Percentiles rank a stretch among this genome's conserved stretches.
Evolutionary conservation across 2,888 invertebrate genomes (phyloP).

Genomic region (Tholera decimalis): DNA sequence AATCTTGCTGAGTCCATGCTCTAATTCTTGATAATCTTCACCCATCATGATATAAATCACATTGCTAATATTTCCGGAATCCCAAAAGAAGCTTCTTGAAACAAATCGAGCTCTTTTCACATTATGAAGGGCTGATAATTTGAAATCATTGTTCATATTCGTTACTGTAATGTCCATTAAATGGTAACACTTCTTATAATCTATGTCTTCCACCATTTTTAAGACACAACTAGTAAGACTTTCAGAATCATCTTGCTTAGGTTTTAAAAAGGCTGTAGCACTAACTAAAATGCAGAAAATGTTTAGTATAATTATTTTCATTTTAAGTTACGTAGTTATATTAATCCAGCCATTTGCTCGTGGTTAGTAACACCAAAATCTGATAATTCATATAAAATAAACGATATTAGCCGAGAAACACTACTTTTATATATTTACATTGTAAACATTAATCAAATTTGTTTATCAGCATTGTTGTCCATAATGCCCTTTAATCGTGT

Average conservation of each 20-base stretch:
- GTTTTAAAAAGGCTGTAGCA: slow-evolving; percentile 22
- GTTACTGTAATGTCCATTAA: slow-evolving; percentile 64
- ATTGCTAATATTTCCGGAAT: slow-evolving; percentile 55
- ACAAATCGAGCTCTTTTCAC: slow-evolving; percentile 60
- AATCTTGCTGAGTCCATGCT: slow-evolving; percentile 52
- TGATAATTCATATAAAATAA: not conserved
- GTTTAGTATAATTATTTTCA: slow-evolving; percentile 8
- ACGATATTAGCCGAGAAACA: not conserved
- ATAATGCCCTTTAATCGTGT: slow-evolving; percentile 9
- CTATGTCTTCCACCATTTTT: slow-evolving; percentile 53
- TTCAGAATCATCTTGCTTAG: slow-evolving; percentile 2
- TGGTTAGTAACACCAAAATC: not conserved
- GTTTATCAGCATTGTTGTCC: slow-evolving; percentile 6
- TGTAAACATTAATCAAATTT: slow-evolving; percentile 25
- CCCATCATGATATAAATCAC: slow-evolving; percentile 66
- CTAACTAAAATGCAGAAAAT: not conserved
- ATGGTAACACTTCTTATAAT: slow-evolving; percentile 21
- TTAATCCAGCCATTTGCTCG: not conserved
- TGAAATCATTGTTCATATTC: slow-evolving; percentile 60
- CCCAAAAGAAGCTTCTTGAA: slow-evolving; percentile 61
- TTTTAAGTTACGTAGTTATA: slow-evolving; percentile 12
- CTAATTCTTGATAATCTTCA: slow-evolving; percentile 61
- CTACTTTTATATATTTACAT: slow-evolving; percentile 7
- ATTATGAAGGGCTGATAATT: slow-evolving; percentile 60
- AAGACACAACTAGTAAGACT: slow-evolving; percentile 57